Percentiles rank a stretch among this genome's conserved stretches.
phyloP scores from a whole-genome alignment of 2,888 invertebrate species.

The Sarcophaga rosellei region DNA sequence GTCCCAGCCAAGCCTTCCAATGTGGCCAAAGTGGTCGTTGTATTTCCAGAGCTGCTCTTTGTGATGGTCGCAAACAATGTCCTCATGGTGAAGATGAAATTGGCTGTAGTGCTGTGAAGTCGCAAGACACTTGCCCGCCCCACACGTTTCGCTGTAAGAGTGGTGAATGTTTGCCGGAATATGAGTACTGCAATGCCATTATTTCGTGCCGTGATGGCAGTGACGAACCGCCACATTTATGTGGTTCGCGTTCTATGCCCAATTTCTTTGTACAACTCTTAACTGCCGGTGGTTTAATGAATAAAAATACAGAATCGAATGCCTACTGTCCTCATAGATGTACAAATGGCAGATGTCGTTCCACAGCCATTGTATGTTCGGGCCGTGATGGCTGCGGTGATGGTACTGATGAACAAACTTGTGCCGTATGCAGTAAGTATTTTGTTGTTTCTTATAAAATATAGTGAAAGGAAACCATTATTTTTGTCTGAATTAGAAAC shows the following conservation, averaged over 20 bases:
- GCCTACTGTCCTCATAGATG: conserved; percentile 90
- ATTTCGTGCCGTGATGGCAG: conserved; percentile 93
- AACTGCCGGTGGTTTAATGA: conserved; percentile 75
- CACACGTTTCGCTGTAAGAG: conserved; percentile 92
- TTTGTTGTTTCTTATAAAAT: background rate
- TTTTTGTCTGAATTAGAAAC: too few relatives aligned
- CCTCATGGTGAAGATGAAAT: conserved; percentile 89
- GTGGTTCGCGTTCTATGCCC: conserved; percentile 82
- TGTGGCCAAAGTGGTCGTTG: conserved; percentile 87
- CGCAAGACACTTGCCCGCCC: conserved; percentile 85
- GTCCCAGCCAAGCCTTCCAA: conserved; percentile 88
- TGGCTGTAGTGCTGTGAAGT: conserved; percentile 84
- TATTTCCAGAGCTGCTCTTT: conserved; percentile 89
- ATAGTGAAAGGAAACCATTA: too few relatives aligned
- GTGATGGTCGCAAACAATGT: conserved; percentile 90
- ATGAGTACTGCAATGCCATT: conserved; percentile 95
- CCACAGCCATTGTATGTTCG: conserved; percentile 94
- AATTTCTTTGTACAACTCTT: conserved; percentile 79
- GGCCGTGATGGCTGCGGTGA: conserved; percentile 96
- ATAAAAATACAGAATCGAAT: conserved; percentile 72
- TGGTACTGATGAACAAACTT: conserved; percentile 92
- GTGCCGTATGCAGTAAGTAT: conserved; percentile 92
- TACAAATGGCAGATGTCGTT: conserved; percentile 92
- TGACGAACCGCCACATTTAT: conserved; percentile 92
- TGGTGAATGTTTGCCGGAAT: conserved; percentile 93